A percentile compares a stretch with the other conserved stretches of the same genome.
Evolutionary conservation across 2,888 invertebrate species (phyloP).

Genomic region (Heliconius cydno): DNA sequence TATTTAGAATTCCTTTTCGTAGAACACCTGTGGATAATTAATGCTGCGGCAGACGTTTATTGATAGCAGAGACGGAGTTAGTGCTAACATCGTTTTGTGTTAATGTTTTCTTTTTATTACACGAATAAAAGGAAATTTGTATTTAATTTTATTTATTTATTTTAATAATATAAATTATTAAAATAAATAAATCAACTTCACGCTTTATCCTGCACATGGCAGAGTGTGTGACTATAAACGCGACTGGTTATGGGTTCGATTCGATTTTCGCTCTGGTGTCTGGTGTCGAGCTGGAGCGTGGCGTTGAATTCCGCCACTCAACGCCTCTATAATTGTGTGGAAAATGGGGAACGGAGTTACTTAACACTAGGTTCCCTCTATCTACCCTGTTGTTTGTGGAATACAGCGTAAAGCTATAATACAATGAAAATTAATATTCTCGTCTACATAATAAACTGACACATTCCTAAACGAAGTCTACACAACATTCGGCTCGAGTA

Average conservation of each 20-base stretch:
- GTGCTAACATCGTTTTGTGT: slow-evolving; percentile 10
- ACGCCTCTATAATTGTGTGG: no score
- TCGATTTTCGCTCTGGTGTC: no score
- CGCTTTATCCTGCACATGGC: background rate
- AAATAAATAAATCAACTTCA: background rate
- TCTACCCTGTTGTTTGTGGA: no score
- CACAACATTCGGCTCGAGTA: slow-evolving; percentile 26
- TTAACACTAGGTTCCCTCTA: no score
- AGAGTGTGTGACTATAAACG: no score
- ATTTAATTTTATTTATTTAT: background rate
- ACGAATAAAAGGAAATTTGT: background rate
- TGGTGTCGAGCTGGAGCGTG: no score
- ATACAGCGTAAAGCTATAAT: background rate
- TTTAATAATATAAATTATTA: background rate
- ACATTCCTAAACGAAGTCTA: slow-evolving; percentile 28
- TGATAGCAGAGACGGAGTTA: slow-evolving; percentile 50
- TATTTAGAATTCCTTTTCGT: slow-evolving; percentile 52
- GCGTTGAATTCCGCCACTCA: no score
- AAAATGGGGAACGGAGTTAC: no score
- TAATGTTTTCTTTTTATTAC: background rate
- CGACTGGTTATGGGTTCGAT: no score
- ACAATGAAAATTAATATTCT: background rate
- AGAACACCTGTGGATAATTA: slow-evolving; percentile 61
- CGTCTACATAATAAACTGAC: slow-evolving; percentile 6
- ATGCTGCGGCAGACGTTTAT: slow-evolving; percentile 57